Evolutionary conservation across 2,888 invertebrate genomes (phyloP).

Genomic region (Germaria angustata): DNA sequence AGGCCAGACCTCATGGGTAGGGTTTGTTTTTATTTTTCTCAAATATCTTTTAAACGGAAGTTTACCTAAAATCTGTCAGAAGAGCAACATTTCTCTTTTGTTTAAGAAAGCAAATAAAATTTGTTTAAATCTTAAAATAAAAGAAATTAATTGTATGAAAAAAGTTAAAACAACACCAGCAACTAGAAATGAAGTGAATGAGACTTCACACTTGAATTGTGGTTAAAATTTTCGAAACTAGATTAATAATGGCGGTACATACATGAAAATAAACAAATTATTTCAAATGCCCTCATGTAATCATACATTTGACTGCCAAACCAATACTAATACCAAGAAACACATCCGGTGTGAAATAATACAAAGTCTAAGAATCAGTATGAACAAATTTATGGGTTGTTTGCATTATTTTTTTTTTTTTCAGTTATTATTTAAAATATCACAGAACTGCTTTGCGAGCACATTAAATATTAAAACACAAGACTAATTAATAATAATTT

Average conservation of each 20-base stretch:
- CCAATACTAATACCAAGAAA: conserved; percentile 13
- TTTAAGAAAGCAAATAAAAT: conserved; percentile 58
- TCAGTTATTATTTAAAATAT: not conserved
- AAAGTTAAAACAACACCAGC: conserved; percentile 30
- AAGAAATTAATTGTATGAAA: not conserved
- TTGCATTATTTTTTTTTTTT: not conserved
- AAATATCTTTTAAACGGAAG: conserved; percentile 60
- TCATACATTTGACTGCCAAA: not conserved
- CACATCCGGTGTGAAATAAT: conserved; percentile 56
- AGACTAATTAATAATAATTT: not conserved
- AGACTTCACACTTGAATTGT: conserved; percentile 66
- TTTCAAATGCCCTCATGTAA: conserved; percentile 17
- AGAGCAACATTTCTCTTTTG: not conserved
- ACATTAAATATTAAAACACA: not conserved
- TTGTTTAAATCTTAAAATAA: conserved; percentile 33
- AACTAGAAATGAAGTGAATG: conserved; percentile 19
- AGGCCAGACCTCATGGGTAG: conserved; percentile 4
- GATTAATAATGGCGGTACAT: conserved; percentile 54
- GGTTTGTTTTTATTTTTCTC: conserved; percentile 24
- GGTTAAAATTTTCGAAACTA: conserved; percentile 61
- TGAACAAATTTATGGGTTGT: conserved; percentile 28
- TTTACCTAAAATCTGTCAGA: conserved; percentile 47
- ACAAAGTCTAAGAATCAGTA: conserved; percentile 19
- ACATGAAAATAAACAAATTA: conserved; percentile 19
- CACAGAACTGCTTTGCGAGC: not conserved